Percentiles rank a stretch among this genome's conserved stretches.
These are phyloP conservation scores for Tachystola acroxantha DNA, from an alignment of 2,888 invertebrate genomes.

Conservation along the genomic window DNA sequence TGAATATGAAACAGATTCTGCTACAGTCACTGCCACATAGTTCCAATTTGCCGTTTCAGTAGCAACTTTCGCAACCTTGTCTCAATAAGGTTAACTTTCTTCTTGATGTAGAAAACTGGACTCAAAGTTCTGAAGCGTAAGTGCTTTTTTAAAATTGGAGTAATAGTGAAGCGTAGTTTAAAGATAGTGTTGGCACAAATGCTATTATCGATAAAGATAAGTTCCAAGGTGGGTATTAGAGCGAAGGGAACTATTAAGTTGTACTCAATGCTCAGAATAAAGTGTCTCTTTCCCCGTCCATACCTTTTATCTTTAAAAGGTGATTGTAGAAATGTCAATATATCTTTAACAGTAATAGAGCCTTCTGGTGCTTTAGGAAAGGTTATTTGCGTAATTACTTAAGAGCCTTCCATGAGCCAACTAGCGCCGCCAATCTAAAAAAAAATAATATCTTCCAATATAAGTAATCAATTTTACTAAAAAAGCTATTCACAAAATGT, in stretches of 20 bases:
- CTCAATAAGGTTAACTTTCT: slow-evolving; percentile 13
- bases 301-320: slow-evolving; percentile 1
- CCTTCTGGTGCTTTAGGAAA: too few species aligned
- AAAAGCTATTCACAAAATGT: too few species aligned
- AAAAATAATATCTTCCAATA: too few species aligned
- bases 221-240: slow-evolving; percentile 48
- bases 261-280: slow-evolving; percentile 30
- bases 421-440: too few species aligned
- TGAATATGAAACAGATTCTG: slow-evolving; percentile 49
- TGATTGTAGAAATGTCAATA: neutral
- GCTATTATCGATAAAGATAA: slow-evolving; percentile 60
- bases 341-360: too few species aligned
- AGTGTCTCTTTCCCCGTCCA: slow-evolving; percentile 9
- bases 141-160: slow-evolving; percentile 12
- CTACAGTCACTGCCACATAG: slow-evolving; percentile 30
- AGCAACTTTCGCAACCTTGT: slow-evolving; percentile 39
- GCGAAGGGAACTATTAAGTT: slow-evolving; percentile 56
- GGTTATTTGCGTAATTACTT: too few species aligned
- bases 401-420: too few species aligned
- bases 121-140: neutral
- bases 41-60: slow-evolving; percentile 46
- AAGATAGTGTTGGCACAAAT: slow-evolving; percentile 50
- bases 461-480: too few species aligned
- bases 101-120: slow-evolving; percentile 12
- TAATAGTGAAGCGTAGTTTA: slow-evolving; percentile 18